phyloP scores from a whole-genome alignment of 1,140 invertebrate species.

The Trypoxylus dichotomus region DNA sequence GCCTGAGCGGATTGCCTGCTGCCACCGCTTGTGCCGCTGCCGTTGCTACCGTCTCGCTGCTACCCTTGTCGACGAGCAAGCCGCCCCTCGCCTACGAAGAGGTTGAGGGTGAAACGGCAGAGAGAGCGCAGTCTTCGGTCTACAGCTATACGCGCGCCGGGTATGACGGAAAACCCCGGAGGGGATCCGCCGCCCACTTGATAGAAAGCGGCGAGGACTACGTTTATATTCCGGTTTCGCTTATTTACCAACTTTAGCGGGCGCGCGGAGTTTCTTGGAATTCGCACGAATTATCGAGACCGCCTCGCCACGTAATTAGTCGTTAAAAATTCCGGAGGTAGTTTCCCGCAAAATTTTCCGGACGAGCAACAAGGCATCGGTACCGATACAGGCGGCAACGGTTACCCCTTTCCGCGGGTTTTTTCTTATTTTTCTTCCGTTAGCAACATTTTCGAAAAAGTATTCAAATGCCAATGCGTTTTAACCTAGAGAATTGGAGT shows the following conservation, averaged over 20 bases:
- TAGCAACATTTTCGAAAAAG: no score
- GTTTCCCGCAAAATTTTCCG: constrained; percentile 4
- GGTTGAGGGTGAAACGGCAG: constrained; percentile 24
- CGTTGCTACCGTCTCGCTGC: not conserved
- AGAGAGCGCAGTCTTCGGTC: constrained; percentile 25
- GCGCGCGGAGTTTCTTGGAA: constrained; percentile 25
- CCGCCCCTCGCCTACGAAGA: not conserved
- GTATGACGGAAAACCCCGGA: constrained; percentile 6
- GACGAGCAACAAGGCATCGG: not conserved
- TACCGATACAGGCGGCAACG: not conserved
- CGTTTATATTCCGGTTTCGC: constrained; percentile 30
- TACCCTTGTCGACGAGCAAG: not conserved
- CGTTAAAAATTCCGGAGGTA: constrained; percentile 27
- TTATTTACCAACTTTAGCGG: constrained; percentile 27
- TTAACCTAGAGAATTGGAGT: no score
- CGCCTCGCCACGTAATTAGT: constrained; percentile 15
- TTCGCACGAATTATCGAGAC: constrained; percentile 1
- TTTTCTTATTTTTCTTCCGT: no score
- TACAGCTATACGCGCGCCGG: constrained; percentile 6
- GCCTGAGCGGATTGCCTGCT: not conserved
- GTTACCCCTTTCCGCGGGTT: not conserved
- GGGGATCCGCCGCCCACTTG: constrained; percentile 13
- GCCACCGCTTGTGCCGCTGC: not conserved
- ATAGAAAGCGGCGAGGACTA: constrained; percentile 28
- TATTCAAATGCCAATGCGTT: no score